Base-by-base conservation (phyloP, 1,140 invertebrate genomes). In the Babylonia areolata region DNA sequence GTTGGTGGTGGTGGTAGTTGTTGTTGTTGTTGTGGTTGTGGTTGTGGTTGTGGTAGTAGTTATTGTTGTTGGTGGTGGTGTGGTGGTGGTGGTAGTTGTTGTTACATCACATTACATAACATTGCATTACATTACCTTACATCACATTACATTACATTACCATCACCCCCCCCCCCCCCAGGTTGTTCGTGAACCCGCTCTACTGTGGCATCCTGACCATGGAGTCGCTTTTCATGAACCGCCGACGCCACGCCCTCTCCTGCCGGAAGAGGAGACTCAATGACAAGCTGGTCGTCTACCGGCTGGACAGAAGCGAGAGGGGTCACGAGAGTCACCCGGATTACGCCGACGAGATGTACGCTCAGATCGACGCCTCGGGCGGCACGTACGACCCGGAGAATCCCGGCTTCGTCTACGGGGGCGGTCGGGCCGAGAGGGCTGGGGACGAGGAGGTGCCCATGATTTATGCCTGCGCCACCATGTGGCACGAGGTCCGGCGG, bases 211-310 rank as follows among this genome's bases (percentile, higher is more conserved):
- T 98, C 20, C 95, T 99, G 1, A 97, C 99, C 84, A 98, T 99
- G 94, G 98, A 99, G 94, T 98, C 98, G 9, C 96, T 99, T 95
- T 97, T 97, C 2, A 94, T 99, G 46, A 99, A 99, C 93, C 95
- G 99, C 87, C 96, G 97, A 90, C 95, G 97, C 85, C 97, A 99
- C 92, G 90, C 85, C 98, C 37, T 84, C 0, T 33, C n/a, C 35
- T 51, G 51, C 31, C 99, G 93, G 97, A 98, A 92, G 97, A 97
- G 71, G 78, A 35, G 81, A n/a, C 28, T 69, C 23, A 40, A 31
- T 37, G 23, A 33, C 28, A 35, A 64, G 35, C 23, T 31, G 23
- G 20, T 54, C n/a, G 39, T 54, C 23, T 73, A 82, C n/a, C 37
- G 37, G 12, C 17, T 87, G 64, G 37, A 40, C 75, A 17, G 33